Evolutionary conservation across 2,888 invertebrate genomes (phyloP).

Genomic region (Clusia tigrina): DNA sequence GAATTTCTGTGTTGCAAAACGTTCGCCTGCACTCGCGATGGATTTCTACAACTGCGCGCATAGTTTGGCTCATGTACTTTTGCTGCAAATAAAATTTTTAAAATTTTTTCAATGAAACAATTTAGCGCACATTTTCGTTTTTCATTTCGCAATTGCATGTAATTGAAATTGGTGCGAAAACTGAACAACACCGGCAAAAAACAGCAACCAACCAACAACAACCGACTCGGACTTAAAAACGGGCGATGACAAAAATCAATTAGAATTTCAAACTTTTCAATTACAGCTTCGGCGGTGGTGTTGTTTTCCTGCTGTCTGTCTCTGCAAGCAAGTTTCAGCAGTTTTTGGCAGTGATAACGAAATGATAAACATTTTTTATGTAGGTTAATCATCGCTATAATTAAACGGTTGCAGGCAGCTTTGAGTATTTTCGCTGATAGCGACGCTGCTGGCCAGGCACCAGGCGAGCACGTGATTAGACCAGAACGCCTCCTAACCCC

Average conservation of each 20-base stretch:
- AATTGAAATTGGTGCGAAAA: too few species aligned
- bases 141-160: background rate
- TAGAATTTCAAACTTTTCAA: background rate
- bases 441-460: too few species aligned
- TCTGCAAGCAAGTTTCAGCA: background rate
- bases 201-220: too few species aligned
- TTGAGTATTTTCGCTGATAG: background rate
- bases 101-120: slow-evolving; percentile 3
- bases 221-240: too few species aligned
- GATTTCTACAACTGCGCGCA: slow-evolving; percentile 6
- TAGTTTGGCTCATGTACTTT: slow-evolving; percentile 5
- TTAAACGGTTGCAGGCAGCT: background rate
- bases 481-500: too few species aligned
- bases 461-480: too few species aligned
- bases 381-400: background rate
- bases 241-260: too few species aligned
- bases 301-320: too few species aligned
- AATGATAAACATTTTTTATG: background rate
- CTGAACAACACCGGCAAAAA: too few species aligned
- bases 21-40: background rate
- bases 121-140: background rate
- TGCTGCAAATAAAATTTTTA: background rate
- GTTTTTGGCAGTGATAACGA: background rate
- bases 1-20: background rate
- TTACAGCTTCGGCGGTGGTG: too few species aligned